Conservation (phyloP, 2,797 vertebrate genomes). For the Sebastes cheni region DNA sequence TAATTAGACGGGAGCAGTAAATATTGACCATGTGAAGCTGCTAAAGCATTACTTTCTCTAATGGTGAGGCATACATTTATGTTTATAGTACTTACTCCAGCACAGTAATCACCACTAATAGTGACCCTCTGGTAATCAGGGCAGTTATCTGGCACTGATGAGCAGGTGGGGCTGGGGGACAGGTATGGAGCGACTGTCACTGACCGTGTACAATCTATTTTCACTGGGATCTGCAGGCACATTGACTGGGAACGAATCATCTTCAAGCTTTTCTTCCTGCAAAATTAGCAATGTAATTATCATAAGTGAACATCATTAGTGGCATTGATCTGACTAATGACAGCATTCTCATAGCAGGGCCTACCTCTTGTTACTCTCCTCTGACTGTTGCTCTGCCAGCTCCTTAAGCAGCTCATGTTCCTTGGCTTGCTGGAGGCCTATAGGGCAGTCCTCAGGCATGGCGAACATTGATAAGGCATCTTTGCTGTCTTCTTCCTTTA, state of each 20-base stretch:
- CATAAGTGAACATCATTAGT: background rate
- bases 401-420: conserved; percentile 94
- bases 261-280: conserved; percentile 94
- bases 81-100: conserved; percentile 87
- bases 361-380: conserved; percentile 90
- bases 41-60: background rate
- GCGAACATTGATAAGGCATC: conserved; percentile 91
- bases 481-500: conserved; percentile 92
- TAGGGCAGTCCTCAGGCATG: conserved; percentile 93
- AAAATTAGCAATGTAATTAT: conserved; percentile 3
- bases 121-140: conserved; percentile 97
- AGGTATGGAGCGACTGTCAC: conserved; percentile 50
- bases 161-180: conserved; percentile 76
- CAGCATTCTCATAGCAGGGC: conserved; percentile 1
- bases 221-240: conserved; percentile 87
- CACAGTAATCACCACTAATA: conserved; percentile 97
- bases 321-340: background rate
- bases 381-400: conserved; percentile 91
- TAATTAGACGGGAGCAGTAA: background rate
- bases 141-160: conserved; percentile 77
- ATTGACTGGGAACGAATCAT: conserved; percentile 94
- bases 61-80: background rate
- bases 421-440: conserved; percentile 92
- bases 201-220: conserved; percentile 81
- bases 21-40: background rate